phyloP scores from a whole-genome alignment of 2,888 invertebrate species.

The Gonocerus acuteangulatus region DNA sequence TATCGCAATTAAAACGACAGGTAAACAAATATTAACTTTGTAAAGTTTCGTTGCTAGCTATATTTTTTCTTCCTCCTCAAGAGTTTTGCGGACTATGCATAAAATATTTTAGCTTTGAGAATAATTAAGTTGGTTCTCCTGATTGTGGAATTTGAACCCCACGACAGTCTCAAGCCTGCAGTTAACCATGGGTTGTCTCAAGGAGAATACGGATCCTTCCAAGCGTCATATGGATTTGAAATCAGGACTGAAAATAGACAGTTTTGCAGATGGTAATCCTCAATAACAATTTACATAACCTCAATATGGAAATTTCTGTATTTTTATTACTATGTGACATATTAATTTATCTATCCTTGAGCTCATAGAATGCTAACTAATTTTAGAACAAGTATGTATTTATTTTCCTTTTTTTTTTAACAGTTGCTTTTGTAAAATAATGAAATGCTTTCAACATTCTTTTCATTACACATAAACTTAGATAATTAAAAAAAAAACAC shows the following conservation, averaged over 20 bases:
- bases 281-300: constrained; percentile 8
- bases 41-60: too few relatives aligned
- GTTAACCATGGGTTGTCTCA: neutral
- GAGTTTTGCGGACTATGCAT: too few relatives aligned
- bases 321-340: constrained; percentile 21
- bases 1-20: too few relatives aligned
- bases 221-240: constrained; percentile 20
- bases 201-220: neutral
- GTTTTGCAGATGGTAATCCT: constrained; percentile 23
- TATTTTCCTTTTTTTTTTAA: neutral
- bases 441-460: neutral
- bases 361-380: constrained; percentile 23
- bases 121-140: too few relatives aligned
- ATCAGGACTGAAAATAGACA: constrained; percentile 12
- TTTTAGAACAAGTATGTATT: constrained; percentile 28
- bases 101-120: too few relatives aligned
- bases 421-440: neutral
- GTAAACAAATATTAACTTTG: too few relatives aligned
- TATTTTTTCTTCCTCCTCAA: too few relatives aligned
- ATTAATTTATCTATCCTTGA: constrained; percentile 2
- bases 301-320: constrained; percentile 17
- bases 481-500: neutral
- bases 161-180: neutral
- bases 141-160: neutral
- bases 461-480: neutral